A percentile compares a stretch with the other conserved stretches of the same genome.
These are phyloP conservation scores for Platyura marginata DNA, from an alignment of 1,140 invertebrate species.

Conservation along the genomic window DNA sequence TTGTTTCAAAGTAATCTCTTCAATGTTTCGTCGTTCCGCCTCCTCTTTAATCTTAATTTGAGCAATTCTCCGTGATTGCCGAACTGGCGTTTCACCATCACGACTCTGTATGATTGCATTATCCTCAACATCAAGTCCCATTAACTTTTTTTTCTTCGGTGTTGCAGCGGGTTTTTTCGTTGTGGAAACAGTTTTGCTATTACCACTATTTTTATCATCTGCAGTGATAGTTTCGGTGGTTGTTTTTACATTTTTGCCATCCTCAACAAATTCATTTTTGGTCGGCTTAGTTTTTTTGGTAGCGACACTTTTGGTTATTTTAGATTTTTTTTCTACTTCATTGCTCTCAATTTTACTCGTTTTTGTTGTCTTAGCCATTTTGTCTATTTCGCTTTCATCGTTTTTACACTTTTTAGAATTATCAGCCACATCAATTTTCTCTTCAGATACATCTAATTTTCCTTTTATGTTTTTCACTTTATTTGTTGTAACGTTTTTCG, in stretches of 20 bases:
- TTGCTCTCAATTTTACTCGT: no score
- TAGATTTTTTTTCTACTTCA: no score
- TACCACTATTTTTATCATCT: neutral
- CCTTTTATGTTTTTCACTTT: no score
- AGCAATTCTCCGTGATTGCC: slow-evolving; percentile 62
- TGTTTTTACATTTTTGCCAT: no score
- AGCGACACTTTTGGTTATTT: no score
- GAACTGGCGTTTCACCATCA: slow-evolving; percentile 32
- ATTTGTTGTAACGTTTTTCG: no score
- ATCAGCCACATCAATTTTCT: no score
- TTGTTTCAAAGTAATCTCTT: slow-evolving; percentile 43
- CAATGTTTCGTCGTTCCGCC: slow-evolving; percentile 47
- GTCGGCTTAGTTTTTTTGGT: no score
- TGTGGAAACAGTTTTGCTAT: neutral
- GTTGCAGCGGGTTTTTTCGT: slow-evolving; percentile 11
- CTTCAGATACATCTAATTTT: no score
- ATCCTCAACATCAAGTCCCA: slow-evolving; percentile 32
- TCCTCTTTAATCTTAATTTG: slow-evolving; percentile 72
- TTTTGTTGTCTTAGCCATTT: no score
- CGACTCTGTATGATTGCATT: slow-evolving; percentile 19
- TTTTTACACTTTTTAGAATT: no score
- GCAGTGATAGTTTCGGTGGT: neutral
- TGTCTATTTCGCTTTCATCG: no score
- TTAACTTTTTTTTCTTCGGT: slow-evolving; percentile 27
- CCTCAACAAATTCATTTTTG: neutral